Conservation (phyloP, 2,797 vertebrate genomes). For the Trachops cirrhosus region DNA sequence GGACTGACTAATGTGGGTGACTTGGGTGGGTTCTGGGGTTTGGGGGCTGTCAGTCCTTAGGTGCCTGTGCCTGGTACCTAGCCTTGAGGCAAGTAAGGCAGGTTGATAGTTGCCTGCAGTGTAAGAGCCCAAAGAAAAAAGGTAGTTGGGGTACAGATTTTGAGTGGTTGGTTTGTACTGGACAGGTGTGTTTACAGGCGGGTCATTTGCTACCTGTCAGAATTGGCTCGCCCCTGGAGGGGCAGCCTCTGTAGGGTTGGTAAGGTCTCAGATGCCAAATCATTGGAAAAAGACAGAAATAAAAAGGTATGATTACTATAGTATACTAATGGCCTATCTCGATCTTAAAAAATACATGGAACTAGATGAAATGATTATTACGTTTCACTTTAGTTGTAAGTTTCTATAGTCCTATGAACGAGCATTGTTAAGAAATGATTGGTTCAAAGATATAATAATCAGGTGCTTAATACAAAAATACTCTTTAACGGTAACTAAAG, state of each 20-base stretch:
- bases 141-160: background rate
- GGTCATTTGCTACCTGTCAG: background rate
- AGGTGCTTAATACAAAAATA: background rate
- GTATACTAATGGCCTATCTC: background rate
- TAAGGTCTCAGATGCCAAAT: background rate
- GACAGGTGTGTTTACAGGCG: background rate
- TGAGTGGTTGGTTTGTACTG: background rate
- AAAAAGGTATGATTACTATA: background rate
- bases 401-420: background rate
- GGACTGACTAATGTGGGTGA: background rate
- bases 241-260: background rate
- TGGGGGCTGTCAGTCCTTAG: background rate
- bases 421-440: background rate
- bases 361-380: background rate
- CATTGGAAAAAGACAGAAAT: background rate
- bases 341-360: background rate
- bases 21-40: background rate
- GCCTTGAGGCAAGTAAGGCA: background rate
- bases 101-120: background rate
- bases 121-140: background rate
- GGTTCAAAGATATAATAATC: background rate
- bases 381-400: background rate
- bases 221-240: rapidly evolving
- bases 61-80: background rate
- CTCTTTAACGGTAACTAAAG: background rate